Evolutionary conservation across 2,797 vertebrate species (phyloP), one percentile per base, ranked within the genome.

Genomic region (Sebastes goodei): DNA sequence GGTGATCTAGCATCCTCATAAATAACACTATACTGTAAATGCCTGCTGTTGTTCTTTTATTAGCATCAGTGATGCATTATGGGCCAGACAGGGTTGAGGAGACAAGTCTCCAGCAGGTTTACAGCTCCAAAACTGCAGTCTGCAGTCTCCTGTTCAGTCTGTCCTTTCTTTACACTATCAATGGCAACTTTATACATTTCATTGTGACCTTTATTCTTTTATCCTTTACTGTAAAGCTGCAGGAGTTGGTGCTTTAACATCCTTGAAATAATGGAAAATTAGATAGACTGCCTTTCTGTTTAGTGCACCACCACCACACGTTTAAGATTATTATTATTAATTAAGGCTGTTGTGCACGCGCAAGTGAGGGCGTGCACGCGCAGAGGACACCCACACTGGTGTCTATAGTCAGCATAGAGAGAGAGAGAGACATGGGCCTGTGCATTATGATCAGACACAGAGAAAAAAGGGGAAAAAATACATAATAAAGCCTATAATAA

Each of bases 321-420:
- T 42, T 57, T 12, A 70, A 23, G 29, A 42, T 68, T 63, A 46
- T 70, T 63, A 46, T 70, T 65, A 71, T 80, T 71, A 80, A 88
- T 81, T 56, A 67, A 71, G 49, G 23, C 63, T 53, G 64, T 61
- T 42, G 61, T 56, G 53, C 64, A 66, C 86, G 84, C 86, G 71
- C 80, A 25, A 35, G 30, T 1, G 64, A 7, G 21, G 56, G 53
- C 74, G 82, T 77, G 81, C 71, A 84, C 85, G 85, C 79, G 82
- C 81, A 82, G 17, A 82, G 87, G 85, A 93, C 90, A 88, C 90
- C 78, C 92, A 90, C 92, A 81, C 80, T 80, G 62, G 67, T 57
- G 83, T 76, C 84, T 71, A 33, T 10, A 59, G 60, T 76, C 71
- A 62, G 63, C 55, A 76, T 38, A 15, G 14, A 42, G 38, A 15